These are phyloP conservation scores for Balaeniceps rex DNA, from an alignment of 2,113 vertebrate genomes.

Conservation along the genomic window DNA sequence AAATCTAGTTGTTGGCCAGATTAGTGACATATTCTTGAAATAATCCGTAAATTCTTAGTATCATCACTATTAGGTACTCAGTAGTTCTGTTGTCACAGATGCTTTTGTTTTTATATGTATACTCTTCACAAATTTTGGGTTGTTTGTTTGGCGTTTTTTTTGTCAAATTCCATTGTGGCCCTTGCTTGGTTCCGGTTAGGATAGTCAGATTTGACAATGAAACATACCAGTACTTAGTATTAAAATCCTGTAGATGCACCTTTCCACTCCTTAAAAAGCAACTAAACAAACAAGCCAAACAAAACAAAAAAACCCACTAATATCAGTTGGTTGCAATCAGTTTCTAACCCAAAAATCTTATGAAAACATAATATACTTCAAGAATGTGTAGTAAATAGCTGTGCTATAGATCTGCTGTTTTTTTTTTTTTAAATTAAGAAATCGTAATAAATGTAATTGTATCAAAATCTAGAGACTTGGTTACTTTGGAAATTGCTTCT, in stretches of 20 bases:
- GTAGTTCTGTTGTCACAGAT: background rate
- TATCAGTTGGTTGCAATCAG: background rate
- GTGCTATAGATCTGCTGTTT: background rate
- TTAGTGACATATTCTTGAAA: background rate
- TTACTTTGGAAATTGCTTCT: background rate
- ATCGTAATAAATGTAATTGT: background rate
- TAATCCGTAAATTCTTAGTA: background rate
- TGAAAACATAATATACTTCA: background rate
- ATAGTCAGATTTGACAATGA: background rate
- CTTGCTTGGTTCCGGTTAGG: background rate
- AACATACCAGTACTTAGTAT: background rate
- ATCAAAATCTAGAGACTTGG: background rate
- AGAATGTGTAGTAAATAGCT: background rate
- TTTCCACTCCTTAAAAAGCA: background rate
- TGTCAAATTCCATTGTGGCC: background rate
- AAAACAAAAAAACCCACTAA: background rate
- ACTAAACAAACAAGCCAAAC: background rate
- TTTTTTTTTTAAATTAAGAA: background rate
- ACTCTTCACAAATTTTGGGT: background rate
- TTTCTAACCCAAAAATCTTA: background rate
- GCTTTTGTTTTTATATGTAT: background rate
- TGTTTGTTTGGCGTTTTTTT: no score
- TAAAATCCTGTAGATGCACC: background rate
- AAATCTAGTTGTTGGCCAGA: background rate
- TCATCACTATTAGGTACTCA: background rate